These are phyloP conservation scores for Umimayanthus kanabou DNA, from an alignment of 92 coral and sea anemone genomes.

Conservation along the genomic window DNA sequence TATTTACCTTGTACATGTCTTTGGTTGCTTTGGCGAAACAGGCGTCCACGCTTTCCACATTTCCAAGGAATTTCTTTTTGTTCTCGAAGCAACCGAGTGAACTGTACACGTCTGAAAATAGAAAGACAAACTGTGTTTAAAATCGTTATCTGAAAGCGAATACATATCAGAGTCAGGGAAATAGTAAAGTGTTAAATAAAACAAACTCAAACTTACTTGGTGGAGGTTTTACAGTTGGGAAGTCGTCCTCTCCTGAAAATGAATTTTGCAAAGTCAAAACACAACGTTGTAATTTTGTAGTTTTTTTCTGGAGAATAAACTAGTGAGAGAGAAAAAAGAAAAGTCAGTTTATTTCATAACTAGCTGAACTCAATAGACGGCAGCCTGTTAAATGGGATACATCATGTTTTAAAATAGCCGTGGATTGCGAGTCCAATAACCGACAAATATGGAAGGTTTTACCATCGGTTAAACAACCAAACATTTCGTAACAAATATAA, in stretches of 20 bases:
- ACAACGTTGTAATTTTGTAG: too few relatives aligned
- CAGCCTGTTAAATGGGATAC: too few relatives aligned
- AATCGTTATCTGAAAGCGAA: neutral
- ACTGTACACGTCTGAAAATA: conserved; percentile 14
- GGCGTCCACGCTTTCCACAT: conserved; percentile 15
- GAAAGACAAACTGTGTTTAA: neutral
- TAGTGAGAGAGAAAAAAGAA: too few relatives aligned
- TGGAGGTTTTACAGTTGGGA: conserved; percentile 24
- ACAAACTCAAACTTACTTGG: neutral
- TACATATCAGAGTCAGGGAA: neutral
- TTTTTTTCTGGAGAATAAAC: too few relatives aligned
- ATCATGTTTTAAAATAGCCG: too few relatives aligned
- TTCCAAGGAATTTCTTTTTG: conserved; percentile 22
- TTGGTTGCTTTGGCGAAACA: conserved; percentile 6
- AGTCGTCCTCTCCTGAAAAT: conserved; percentile 12
- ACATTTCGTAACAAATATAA: too few relatives aligned
- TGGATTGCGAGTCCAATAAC: too few relatives aligned
- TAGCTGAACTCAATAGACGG: too few relatives aligned
- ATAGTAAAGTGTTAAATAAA: conserved; percentile 1
- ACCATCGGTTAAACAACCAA: too few relatives aligned
- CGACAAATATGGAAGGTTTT: too few relatives aligned
- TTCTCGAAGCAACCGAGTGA: conserved; percentile 31
- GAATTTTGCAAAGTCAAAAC: too few relatives aligned
- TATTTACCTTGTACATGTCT: neutral
- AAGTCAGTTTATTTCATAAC: too few relatives aligned